These are phyloP conservation scores for Amphipyra tragopoginis DNA, from an alignment of 2,888 invertebrate genomes.

Conservation along the genomic window DNA sequence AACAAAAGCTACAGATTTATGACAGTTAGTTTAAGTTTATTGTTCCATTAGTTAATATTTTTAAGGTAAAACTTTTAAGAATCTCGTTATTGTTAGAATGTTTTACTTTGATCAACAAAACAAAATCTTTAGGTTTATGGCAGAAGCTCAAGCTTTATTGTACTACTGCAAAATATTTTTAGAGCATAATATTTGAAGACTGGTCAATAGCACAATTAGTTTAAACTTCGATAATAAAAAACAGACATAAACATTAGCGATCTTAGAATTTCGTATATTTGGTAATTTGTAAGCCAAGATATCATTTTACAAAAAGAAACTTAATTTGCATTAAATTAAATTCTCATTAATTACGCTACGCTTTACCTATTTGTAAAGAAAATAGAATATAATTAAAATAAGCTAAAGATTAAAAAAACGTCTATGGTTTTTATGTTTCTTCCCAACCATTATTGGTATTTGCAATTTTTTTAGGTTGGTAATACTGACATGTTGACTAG, in stretches of 20 bases:
- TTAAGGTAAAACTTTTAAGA: constrained; percentile 23
- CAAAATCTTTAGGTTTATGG: constrained; percentile 28
- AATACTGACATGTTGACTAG: too few relatives aligned
- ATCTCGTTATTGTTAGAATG: constrained; percentile 26
- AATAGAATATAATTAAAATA: too few relatives aligned
- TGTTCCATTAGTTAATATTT: constrained; percentile 23
- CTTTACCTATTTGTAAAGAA: too few relatives aligned
- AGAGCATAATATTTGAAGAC: constrained; percentile 21
- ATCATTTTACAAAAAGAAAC: too few relatives aligned
- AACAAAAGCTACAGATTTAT: too few relatives aligned
- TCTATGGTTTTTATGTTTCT: too few relatives aligned
- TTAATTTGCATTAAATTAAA: too few relatives aligned
- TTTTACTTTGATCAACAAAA: constrained; percentile 24
- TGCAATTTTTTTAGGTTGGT: too few relatives aligned
- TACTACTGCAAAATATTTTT: constrained; percentile 24
- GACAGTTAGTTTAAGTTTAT: too few relatives aligned
- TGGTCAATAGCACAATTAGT: constrained; percentile 26
- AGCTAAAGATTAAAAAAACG: too few relatives aligned
- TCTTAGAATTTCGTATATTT: constrained; percentile 25
- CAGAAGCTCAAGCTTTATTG: constrained; percentile 27
- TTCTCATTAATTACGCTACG: too few relatives aligned
- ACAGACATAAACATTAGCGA: constrained; percentile 29
- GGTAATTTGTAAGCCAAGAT: constrained; percentile 26
- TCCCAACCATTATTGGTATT: too few relatives aligned
- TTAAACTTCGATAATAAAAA: constrained; percentile 27